These are phyloP conservation scores for Drosophila littoralis DNA, from an alignment of 1,140 invertebrate genomes.

Conservation along the genomic window DNA sequence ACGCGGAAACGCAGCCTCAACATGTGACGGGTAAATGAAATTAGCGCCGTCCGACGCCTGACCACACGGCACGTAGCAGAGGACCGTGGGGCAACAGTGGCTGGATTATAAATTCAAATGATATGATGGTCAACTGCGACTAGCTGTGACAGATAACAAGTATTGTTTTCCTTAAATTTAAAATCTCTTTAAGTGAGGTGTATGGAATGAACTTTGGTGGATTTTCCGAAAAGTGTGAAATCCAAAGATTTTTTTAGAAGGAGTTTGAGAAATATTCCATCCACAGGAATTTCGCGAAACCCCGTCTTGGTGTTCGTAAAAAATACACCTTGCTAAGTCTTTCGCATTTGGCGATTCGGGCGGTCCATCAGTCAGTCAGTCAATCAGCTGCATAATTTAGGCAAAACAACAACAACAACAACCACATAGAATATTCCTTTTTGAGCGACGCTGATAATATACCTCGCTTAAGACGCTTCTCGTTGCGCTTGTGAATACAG, in stretches of 20 bases:
- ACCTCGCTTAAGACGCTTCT: constrained; percentile 88
- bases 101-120: constrained; percentile 12
- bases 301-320: background rate
- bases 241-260: too few species aligned
- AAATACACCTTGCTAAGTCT: too few species aligned
- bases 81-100: background rate
- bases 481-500: constrained; percentile 91
- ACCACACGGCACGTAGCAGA: constrained; percentile 39
- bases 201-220: too few species aligned
- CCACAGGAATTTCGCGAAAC: too few species aligned
- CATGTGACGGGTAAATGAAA: constrained; percentile 74
- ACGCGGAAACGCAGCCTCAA: constrained; percentile 36
- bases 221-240: too few species aligned
- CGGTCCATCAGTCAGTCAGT: constrained; percentile 1
- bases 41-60: constrained; percentile 58
- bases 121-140: background rate
- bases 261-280: too few species aligned
- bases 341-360: too few species aligned
- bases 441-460: constrained; percentile 36
- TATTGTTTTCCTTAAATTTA: too few species aligned
- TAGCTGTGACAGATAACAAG: background rate
- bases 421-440: constrained; percentile 4
- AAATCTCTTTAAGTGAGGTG: too few species aligned
- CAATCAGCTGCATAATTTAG: constrained; percentile 6
- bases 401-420: constrained; percentile 42